phyloP scores from a whole-genome alignment of 2,797 vertebrate genomes.

The Uromys caudimaculatus region DNA sequence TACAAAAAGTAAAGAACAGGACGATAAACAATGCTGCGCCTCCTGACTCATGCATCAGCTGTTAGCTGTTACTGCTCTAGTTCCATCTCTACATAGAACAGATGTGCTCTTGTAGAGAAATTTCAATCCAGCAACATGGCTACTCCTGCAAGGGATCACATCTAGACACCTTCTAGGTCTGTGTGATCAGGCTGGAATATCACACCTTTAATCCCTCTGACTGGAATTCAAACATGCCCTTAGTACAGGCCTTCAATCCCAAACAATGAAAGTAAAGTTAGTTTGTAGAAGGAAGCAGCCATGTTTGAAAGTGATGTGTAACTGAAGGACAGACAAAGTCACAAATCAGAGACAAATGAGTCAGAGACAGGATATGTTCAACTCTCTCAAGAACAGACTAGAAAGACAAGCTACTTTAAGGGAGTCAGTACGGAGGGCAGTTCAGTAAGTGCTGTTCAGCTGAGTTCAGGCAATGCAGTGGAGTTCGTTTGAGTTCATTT shows the following conservation, averaged over 20 bases:
- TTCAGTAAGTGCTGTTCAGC: not conserved
- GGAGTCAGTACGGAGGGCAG: not conserved
- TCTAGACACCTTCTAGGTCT: not conserved
- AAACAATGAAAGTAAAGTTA: not conserved
- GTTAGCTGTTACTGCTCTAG: not conserved
- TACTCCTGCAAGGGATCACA: not conserved
- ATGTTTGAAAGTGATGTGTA: not conserved
- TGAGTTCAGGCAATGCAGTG: too few relatives aligned
- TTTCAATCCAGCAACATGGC: not conserved
- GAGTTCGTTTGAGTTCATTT: too few relatives aligned
- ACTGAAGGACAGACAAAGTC: not conserved
- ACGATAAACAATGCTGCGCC: not conserved
- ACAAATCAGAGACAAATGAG: not conserved
- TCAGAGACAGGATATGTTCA: not conserved
- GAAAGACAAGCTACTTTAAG: not conserved
- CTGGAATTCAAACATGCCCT: not conserved
- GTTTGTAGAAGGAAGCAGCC: not conserved
- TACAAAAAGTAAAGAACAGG: constrained; percentile 13
- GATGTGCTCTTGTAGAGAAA: not conserved
- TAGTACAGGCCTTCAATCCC: not conserved
- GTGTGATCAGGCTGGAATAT: not conserved
- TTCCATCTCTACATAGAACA: not conserved
- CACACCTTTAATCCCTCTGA: not conserved
- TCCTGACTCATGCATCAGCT: not conserved
- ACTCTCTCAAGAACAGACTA: not conserved